Base-by-base conservation (phyloP, 2,113 vertebrate genomes). In the Atrichornis clamosus region DNA sequence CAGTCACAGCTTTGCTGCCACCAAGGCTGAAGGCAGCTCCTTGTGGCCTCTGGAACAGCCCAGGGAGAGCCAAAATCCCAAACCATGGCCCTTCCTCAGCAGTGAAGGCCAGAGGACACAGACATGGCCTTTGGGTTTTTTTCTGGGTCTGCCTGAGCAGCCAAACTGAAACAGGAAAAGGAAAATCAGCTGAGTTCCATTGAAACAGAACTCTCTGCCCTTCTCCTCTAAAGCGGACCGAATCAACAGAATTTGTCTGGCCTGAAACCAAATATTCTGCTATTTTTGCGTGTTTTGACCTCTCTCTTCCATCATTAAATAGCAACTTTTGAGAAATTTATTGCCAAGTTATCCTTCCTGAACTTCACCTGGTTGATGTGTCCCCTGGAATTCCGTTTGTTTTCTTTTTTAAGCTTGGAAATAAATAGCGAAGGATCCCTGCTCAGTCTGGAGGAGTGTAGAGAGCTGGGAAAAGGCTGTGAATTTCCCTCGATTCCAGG, bases 231-330 rank as follows among this genome's bases (percentile, higher is more conserved):
- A 67, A 37, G 56, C 68, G 49, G n/a, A 33, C 5, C 8, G 23
- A 56, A 47, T 32, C 37, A 7, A 42, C 5, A n/a, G 47, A n/a
- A 87, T 55, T 44, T 49, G 32, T 53, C 21, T 27, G 72, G 50
- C 41, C 62, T 62, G 52, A 58, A 69, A n/a, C 9, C 70, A 86
- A 80, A 59, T 50, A 11, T 68, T 76, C 35, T 53, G 37, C 70
- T 67, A 1, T 7, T 11, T 59, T 63, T 9, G 16, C 0, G 0
- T 41, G 3, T n/a, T 82, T 55, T 75, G 44, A 62, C 42, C 62
- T 83, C 74, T 15, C 27, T 75, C 18, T 35, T 58, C 19, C 35
- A 14, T 37, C 33, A 58, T 67, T n/a, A 55, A 72, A 49, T 11
- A 79, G 26, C 11, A 42, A 1, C 10, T 55, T 37, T 59, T 23